Conservation (phyloP, 2,888 invertebrate genomes). For the Erynnis tages region DNA sequence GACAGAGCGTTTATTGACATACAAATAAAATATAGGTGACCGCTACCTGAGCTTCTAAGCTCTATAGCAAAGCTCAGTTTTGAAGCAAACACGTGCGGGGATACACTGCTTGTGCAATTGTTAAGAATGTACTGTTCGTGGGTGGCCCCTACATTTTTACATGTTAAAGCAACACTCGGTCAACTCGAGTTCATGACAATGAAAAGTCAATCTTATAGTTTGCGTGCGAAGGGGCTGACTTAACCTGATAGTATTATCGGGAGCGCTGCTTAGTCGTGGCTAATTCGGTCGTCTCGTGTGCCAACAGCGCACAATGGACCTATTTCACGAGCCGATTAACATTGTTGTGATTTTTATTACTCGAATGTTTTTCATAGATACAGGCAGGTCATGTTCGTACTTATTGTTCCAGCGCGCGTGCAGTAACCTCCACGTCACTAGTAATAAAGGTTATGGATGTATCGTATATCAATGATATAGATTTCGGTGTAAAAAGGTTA, state of each 20-base stretch:
- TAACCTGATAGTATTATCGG: slow-evolving; percentile 49
- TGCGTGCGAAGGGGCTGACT: slow-evolving; percentile 43
- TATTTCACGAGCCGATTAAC: slow-evolving; percentile 74
- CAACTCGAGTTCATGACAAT: slow-evolving; percentile 6
- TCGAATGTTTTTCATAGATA: slow-evolving; percentile 15
- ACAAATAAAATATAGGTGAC: neutral
- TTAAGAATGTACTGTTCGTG: slow-evolving; percentile 49
- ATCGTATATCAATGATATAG: neutral
- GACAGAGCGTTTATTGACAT: neutral
- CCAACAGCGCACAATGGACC: slow-evolving; percentile 57
- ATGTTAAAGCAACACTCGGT: slow-evolving; percentile 37
- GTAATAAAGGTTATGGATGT: neutral
- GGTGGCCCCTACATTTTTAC: slow-evolving; percentile 73
- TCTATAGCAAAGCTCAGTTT: slow-evolving; percentile 13
- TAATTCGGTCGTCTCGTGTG: slow-evolving; percentile 66
- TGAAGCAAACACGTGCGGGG: slow-evolving; percentile 18
- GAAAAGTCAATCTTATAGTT: slow-evolving; percentile 57
- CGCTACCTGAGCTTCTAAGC: slow-evolving; percentile 6
- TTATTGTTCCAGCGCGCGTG: neutral
- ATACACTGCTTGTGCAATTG: slow-evolving; percentile 26
- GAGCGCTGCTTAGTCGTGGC: slow-evolving; percentile 61
- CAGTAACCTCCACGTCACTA: slow-evolving; percentile 1
- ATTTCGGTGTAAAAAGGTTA: slow-evolving; percentile 1
- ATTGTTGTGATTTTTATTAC: slow-evolving; percentile 52
- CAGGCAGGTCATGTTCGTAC: neutral